Conservation (phyloP, 2,797 vertebrate genomes). For the Eremophila alpestris region DNA sequence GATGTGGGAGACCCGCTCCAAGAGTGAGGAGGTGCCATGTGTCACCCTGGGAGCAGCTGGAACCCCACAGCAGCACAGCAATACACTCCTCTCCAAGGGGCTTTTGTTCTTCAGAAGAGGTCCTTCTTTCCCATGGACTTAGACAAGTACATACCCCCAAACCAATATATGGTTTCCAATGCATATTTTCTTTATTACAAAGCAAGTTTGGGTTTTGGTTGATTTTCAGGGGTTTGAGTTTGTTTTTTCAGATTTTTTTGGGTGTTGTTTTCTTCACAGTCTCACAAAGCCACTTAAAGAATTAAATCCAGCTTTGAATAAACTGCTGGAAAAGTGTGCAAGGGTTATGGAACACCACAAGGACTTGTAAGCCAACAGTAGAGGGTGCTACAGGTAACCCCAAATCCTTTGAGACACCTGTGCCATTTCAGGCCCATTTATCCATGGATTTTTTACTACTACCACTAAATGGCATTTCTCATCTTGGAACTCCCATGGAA, state of each 20-base stretch:
- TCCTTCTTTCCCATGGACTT: not conserved
- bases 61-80: not conserved
- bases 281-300: not conserved
- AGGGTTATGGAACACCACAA: not conserved
- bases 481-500: not conserved
- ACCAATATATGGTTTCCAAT: not conserved
- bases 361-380: not conserved
- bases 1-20: not conserved
- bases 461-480: not conserved
- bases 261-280: not conserved
- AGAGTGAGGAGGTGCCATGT: not conserved
- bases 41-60: not conserved
- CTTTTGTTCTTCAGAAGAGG: not conserved
- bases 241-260: not conserved
- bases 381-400: slow-evolving; percentile 14
- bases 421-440: not conserved
- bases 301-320: not conserved
- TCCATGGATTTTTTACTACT: not conserved
- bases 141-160: not conserved
- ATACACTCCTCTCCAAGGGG: not conserved
- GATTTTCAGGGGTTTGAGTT: not conserved
- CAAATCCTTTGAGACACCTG: not conserved
- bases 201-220: not conserved
- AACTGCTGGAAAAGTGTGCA: not conserved
- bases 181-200: not conserved